phyloP scores from a whole-genome alignment of 2,797 vertebrate genomes.

The Anabacerthia variegaticeps region DNA sequence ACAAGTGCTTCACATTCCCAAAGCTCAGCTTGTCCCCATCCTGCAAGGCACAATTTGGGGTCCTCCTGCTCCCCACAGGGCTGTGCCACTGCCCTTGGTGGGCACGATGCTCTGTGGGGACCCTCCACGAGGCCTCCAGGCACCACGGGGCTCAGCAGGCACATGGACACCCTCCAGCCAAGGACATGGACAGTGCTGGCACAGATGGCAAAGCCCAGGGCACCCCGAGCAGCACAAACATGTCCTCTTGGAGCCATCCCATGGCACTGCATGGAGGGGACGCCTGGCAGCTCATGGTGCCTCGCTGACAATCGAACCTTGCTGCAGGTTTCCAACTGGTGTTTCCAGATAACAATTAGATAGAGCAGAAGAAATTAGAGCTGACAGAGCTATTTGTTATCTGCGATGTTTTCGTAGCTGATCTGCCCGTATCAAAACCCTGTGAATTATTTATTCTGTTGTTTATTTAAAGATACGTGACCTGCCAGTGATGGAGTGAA shows the following conservation, averaged over 20 bases:
- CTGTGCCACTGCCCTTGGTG: rapidly evolving
- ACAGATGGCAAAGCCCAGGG: not conserved
- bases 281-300: not conserved
- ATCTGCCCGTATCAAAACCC: conserved; percentile 70
- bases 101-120: rapidly evolving
- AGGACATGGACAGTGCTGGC: rapidly evolving
- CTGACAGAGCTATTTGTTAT: conserved; percentile 88
- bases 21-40: not conserved
- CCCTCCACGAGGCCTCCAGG: not conserved
- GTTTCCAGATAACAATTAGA: conserved; percentile 86
- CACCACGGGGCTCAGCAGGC: not conserved
- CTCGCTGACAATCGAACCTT: conserved; percentile 72
- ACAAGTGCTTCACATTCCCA: not conserved
- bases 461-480: conserved; percentile 75
- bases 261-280: rapidly evolving
- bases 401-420: conserved; percentile 71
- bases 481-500: conserved; percentile 69
- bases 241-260: not conserved
- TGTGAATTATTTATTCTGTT: conserved; percentile 76
- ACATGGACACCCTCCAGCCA: not conserved
- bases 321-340: conserved; percentile 78
- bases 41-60: not conserved
- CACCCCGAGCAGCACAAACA: not conserved
- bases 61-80: rapidly evolving
- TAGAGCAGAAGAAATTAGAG: conserved; percentile 81